Conservation (phyloP, 2,113 vertebrate genomes). For the Caracal caracal region DNA sequence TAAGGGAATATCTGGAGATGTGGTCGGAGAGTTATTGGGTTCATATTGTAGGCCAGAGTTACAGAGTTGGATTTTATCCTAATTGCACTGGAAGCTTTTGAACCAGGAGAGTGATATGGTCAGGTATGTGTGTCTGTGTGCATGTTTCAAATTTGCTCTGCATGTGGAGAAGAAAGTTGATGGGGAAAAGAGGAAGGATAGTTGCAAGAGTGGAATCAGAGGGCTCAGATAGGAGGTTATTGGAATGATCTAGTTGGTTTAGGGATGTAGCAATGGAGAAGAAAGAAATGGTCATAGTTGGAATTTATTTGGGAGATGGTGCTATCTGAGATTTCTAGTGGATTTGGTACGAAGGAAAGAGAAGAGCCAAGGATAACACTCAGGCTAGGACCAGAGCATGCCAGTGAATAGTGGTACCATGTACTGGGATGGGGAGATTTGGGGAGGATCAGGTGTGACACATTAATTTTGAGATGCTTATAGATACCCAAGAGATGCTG, state of each 20-base stretch:
- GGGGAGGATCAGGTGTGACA: background rate
- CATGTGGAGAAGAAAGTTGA: background rate
- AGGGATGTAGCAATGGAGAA: background rate
- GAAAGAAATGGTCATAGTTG: background rate
- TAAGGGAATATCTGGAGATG: background rate
- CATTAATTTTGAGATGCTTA: background rate
- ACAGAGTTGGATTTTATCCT: background rate
- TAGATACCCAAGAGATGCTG: background rate
- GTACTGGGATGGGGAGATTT: background rate
- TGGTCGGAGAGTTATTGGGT: background rate
- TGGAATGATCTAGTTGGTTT: background rate
- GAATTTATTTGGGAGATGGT: background rate
- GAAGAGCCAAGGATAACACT: background rate
- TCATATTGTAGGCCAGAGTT: background rate
- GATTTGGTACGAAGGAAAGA: background rate
- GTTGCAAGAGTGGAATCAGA: background rate
- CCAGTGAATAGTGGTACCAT: background rate
- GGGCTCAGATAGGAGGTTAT: background rate
- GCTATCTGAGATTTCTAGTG: background rate
- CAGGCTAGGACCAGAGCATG: background rate
- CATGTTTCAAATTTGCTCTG: background rate
- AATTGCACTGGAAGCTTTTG: background rate
- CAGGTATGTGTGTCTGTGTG: background rate
- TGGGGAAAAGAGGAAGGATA: background rate
- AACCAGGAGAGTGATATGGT: background rate